phyloP scores from a whole-genome alignment of 2,888 invertebrate species.

The Athalia circularis region DNA sequence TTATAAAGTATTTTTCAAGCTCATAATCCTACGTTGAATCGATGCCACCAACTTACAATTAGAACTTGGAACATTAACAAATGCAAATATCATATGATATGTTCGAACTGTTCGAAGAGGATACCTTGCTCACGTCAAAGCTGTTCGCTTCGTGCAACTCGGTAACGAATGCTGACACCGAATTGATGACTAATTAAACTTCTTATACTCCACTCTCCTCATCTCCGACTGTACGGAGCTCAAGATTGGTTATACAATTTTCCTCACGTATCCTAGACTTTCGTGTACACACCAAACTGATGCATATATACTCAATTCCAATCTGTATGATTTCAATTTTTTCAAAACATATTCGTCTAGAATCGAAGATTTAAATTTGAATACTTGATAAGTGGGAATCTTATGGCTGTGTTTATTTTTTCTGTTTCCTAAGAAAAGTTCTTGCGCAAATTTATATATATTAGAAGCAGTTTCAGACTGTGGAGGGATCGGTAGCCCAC shows the following conservation, averaged over 20 bases:
- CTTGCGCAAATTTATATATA: no score
- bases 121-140: background rate
- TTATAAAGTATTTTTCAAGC: no score
- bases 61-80: constrained; percentile 29
- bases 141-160: constrained; percentile 4
- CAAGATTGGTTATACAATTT: no score
- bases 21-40: no score
- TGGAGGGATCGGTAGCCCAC: background rate
- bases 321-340: no score
- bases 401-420: no score
- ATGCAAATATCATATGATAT: constrained; percentile 28
- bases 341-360: no score
- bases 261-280: no score
- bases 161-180: background rate
- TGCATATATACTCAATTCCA: no score
- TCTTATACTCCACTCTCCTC: constrained; percentile 1
- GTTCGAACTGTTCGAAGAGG: background rate
- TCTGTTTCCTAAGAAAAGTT: no score
- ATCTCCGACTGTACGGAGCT: background rate
- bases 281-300: no score
- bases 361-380: background rate
- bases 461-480: background rate
- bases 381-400: constrained; percentile 10
- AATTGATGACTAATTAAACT: constrained; percentile 27
- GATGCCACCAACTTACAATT: no score